phyloP scores from a whole-genome alignment of 2,113 vertebrate genomes.

The Caracal caracal region DNA sequence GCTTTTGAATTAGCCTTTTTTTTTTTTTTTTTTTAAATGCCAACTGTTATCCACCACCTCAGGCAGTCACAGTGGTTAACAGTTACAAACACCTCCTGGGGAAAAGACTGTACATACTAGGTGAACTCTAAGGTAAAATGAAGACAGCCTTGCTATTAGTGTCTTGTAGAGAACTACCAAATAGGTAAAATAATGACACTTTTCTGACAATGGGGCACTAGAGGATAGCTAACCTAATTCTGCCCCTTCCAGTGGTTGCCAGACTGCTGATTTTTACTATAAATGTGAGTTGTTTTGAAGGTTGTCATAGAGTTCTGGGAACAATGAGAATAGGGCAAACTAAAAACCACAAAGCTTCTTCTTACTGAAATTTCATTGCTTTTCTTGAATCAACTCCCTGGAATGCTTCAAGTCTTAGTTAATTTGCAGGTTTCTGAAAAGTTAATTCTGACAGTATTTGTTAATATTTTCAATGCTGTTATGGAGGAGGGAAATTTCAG shows the following conservation, averaged over 20 bases:
- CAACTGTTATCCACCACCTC: background rate
- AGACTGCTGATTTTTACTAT: background rate
- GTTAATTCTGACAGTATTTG: background rate
- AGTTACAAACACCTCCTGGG: background rate
- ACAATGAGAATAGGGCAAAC: background rate
- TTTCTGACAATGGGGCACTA: background rate
- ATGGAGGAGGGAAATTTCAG: background rate
- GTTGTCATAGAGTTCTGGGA: background rate
- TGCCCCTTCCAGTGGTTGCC: background rate
- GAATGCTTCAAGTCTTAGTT: background rate
- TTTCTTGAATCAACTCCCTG: background rate
- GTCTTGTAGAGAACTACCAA: background rate
- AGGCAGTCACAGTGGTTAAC: background rate
- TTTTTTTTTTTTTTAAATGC: background rate
- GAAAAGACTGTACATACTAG: background rate
- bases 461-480: background rate
- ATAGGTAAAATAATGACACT: background rate
- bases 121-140: background rate
- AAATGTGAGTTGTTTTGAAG: background rate
- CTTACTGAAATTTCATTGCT: background rate
- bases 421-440: constrained; percentile 19
- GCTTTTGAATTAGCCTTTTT: background rate
- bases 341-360: background rate
- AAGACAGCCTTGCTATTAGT: background rate
- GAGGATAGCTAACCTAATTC: background rate